phyloP scores from a whole-genome alignment of 1,140 invertebrate species.

The Archivesica marissinica region DNA sequence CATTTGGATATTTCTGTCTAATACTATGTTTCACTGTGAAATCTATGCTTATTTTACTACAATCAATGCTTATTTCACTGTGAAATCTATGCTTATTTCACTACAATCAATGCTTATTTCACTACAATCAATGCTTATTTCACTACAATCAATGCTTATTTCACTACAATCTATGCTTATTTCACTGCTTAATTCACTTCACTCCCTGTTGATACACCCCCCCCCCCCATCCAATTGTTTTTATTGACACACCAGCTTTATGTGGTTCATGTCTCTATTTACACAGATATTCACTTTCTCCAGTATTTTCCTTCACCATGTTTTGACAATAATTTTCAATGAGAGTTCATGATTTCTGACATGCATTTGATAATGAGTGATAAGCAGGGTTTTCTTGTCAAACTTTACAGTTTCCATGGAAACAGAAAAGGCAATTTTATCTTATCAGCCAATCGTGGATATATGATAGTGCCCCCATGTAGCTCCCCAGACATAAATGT shows the following conservation, averaged over 20 bases:
- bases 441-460: slow-evolving; percentile 54
- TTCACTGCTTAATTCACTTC: background rate
- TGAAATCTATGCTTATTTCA: background rate
- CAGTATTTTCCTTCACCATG: slow-evolving; percentile 14
- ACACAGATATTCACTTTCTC: background rate
- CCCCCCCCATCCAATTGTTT: background rate
- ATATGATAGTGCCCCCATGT: slow-evolving; percentile 54
- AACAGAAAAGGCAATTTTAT: slow-evolving; percentile 39
- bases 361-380: slow-evolving; percentile 45
- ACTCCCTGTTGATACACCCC: background rate
- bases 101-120: too few species aligned
- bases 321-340: slow-evolving; percentile 33
- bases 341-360: slow-evolving; percentile 45
- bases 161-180: background rate
- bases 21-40: too few species aligned
- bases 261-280: background rate
- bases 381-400: slow-evolving; percentile 56
- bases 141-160: background rate
- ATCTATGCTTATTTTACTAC: too few species aligned
- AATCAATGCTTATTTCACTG: too few species aligned
- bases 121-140: background rate
- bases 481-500: slow-evolving; percentile 33
- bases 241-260: background rate
- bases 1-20: too few species aligned
- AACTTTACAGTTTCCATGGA: slow-evolving; percentile 51